phyloP scores from a whole-genome alignment of 2,113 vertebrate species.

The Galbula dea region DNA sequence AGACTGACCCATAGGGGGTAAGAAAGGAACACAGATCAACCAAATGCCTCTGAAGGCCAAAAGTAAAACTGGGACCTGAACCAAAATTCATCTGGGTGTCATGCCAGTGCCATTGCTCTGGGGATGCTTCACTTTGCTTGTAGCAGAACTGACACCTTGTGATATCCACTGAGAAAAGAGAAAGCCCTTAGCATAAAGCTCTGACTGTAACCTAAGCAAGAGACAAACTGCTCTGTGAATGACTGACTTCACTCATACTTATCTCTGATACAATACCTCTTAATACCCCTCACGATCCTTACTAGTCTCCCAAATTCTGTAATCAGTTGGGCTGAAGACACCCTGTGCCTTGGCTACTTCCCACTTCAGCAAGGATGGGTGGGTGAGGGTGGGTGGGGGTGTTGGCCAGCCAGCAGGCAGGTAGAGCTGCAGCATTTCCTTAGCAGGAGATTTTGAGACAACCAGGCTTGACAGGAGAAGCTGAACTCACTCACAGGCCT shows the following conservation, averaged over 20 bases:
- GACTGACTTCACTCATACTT: neutral
- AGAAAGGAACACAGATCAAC: neutral
- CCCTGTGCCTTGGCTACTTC: neutral
- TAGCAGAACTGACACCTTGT: neutral
- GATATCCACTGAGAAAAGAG: neutral
- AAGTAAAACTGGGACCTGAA: neutral
- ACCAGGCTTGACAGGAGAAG: neutral
- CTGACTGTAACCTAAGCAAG: neutral
- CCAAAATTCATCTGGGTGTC: neutral
- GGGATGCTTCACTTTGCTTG: neutral
- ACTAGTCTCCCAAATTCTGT: neutral
- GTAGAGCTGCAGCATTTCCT: neutral
- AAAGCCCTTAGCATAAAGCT: neutral
- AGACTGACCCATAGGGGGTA: neutral
- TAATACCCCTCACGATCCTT: neutral
- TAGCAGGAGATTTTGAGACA: neutral
- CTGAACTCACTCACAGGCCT: neutral
- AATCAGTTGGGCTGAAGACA: neutral
- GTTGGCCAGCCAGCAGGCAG: neutral
- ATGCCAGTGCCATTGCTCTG: neutral
- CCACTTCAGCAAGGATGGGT: neutral
- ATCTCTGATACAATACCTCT: neutral
- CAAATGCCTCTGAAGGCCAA: neutral
- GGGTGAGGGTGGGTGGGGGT: no score
- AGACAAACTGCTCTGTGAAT: neutral